Percentiles rank a stretch among this genome's conserved stretches.
Conservation (phyloP, 2,113 vertebrate genomes). For the Rhinolophus ferrumequinum region DNA sequence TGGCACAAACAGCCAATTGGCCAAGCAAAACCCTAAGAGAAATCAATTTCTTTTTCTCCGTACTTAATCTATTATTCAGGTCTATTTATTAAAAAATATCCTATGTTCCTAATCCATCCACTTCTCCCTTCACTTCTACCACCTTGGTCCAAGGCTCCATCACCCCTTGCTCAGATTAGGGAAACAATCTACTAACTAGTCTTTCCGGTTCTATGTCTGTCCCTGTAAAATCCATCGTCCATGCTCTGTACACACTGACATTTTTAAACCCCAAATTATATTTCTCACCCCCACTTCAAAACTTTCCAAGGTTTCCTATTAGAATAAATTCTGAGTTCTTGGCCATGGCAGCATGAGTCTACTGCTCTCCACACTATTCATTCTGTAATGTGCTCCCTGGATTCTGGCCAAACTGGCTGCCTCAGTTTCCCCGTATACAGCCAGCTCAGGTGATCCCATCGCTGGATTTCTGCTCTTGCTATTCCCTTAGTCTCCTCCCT, state of each 20-base stretch:
- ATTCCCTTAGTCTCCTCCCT: neutral
- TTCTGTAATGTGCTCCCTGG: neutral
- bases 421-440: neutral
- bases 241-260: neutral
- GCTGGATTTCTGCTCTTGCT: neutral
- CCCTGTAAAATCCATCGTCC: neutral
- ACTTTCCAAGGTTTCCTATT: neutral
- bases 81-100: neutral
- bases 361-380: fast-evolving
- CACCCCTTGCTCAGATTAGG: neutral
- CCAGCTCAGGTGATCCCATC: neutral
- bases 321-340: neutral
- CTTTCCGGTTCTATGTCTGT: neutral
- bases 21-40: neutral
- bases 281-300: neutral
- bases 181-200: fast-evolving
- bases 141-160: neutral
- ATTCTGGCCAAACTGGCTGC: neutral
- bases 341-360: no score
- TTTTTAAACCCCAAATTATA: neutral
- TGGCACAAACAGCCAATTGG: neutral
- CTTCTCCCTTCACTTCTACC: neutral
- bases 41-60: neutral
- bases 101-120: neutral
- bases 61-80: neutral